phyloP scores from a whole-genome alignment of 2,888 invertebrate species.

The Ophion obscuratus region DNA sequence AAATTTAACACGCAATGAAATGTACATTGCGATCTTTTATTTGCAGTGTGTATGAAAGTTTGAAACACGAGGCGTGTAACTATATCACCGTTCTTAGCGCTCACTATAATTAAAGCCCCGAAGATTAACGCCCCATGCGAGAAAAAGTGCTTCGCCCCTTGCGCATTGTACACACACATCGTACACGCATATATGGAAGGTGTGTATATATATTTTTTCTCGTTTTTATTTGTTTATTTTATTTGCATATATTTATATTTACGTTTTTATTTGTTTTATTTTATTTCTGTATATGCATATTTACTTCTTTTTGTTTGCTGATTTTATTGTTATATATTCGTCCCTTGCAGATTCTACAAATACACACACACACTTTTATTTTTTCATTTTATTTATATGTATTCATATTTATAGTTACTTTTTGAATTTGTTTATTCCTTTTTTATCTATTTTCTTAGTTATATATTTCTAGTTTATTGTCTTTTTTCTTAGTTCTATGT shows the following conservation, averaged over 20 bases:
- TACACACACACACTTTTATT: too few relatives aligned
- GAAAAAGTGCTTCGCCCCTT: conserved; percentile 57
- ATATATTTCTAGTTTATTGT: too few relatives aligned
- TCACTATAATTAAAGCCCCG: conserved; percentile 65
- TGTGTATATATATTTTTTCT: neutral
- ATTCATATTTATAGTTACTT: too few relatives aligned
- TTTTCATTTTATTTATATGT: too few relatives aligned
- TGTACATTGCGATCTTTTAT: neutral
- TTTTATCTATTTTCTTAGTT: too few relatives aligned
- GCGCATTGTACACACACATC: neutral
- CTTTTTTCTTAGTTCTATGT: too few relatives aligned
- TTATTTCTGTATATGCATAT: too few relatives aligned
- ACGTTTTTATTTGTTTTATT: too few relatives aligned
- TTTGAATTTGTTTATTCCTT: too few relatives aligned
- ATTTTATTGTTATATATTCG: too few relatives aligned
- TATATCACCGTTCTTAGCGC: conserved; percentile 46
- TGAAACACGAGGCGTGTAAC: conserved; percentile 60
- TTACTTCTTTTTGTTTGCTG: too few relatives aligned
- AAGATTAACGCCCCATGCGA: conserved; percentile 67
- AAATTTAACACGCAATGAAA: conserved; percentile 7
- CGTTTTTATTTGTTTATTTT: neutral
- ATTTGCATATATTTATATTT: neutral
- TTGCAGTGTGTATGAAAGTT: conserved; percentile 2
- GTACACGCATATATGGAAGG: neutral
- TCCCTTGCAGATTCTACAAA: too few relatives aligned